phyloP scores from a whole-genome alignment of 1,140 invertebrate genomes.

The Steinernema feltiae region DNA sequence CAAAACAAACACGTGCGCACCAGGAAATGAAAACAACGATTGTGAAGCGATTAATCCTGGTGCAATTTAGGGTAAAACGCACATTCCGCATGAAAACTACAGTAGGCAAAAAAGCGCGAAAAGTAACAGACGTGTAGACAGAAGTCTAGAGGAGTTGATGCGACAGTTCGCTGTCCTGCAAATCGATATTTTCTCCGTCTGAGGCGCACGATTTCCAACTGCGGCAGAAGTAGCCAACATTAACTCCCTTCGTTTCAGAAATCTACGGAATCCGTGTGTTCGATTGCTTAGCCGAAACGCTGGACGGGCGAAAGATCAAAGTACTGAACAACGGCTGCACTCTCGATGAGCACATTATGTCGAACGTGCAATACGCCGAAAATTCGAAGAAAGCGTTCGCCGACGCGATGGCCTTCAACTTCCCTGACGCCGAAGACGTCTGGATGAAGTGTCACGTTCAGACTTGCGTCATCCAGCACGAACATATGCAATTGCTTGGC shows the following conservation, averaged over 20 bases:
- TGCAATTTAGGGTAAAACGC: too few relatives aligned
- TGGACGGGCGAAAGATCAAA: conserved; percentile 2
- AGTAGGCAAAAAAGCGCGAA: too few relatives aligned
- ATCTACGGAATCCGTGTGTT: conserved; percentile 26
- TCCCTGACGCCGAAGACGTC: conserved; percentile 25
- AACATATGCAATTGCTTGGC: background rate
- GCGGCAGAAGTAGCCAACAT: too few relatives aligned
- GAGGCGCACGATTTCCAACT: too few relatives aligned
- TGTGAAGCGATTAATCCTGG: too few relatives aligned
- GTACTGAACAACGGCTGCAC: conserved; percentile 20
- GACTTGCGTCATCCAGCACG: conserved; percentile 11
- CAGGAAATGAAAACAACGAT: background rate
- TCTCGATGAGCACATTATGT: conserved; percentile 14
- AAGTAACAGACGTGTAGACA: too few relatives aligned
- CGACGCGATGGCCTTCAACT: conserved; percentile 26
- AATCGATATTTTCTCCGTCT: too few relatives aligned
- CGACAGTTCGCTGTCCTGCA: too few relatives aligned
- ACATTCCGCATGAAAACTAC: too few relatives aligned
- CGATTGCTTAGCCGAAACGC: conserved; percentile 20
- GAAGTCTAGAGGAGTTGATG: too few relatives aligned
- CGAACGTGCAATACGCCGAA: conserved; percentile 22
- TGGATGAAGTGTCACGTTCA: conserved; percentile 10
- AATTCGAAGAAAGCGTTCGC: conserved; percentile 20
- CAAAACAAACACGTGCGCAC: background rate
- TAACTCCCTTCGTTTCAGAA: conserved; percentile 8